phyloP scores from a whole-genome alignment of 2,113 vertebrate species.

The Grammomys surdaster region DNA sequence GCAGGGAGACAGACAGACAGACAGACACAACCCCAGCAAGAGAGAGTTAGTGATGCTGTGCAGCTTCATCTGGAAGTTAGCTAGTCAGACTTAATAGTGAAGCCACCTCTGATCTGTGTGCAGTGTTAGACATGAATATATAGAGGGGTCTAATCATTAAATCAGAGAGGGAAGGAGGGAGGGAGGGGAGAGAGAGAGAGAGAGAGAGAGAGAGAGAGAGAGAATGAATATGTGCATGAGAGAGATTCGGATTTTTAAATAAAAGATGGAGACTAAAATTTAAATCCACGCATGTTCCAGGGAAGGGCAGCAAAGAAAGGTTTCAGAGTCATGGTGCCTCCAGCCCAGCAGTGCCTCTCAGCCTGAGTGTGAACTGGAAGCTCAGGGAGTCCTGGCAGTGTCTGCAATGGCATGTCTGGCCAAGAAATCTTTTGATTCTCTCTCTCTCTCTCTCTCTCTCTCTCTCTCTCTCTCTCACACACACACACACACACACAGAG shows the following conservation, averaged over 20 bases:
- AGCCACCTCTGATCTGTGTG: background rate
- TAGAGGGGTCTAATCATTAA: accelerated
- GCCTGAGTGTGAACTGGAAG: background rate
- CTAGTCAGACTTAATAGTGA: background rate
- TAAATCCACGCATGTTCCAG: constrained; percentile 46
- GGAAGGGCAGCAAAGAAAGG: constrained; percentile 6
- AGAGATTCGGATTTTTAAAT: constrained; percentile 51
- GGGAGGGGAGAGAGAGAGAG: too few relatives aligned
- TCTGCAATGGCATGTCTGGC: constrained; percentile 90
- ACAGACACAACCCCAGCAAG: too few relatives aligned
- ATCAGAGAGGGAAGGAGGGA: background rate
- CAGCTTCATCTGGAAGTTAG: constrained; percentile 33
- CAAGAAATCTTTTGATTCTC: constrained; percentile 84
- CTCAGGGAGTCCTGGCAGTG: constrained; percentile 82
- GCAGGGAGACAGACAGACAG: too few relatives aligned
- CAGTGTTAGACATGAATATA: accelerated
- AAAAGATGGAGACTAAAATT: constrained; percentile 22
- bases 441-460: background rate
- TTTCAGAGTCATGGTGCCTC: background rate
- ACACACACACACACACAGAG: constrained; percentile 60
- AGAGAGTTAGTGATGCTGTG: background rate
- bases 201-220: background rate
- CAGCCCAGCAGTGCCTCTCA: background rate
- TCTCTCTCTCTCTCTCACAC: background rate
- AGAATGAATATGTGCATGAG: background rate